Evolutionary conservation across 2,888 invertebrate genomes (phyloP), one percentile per base, ranked within the genome.

Genomic region (Oscheius onirici): DNA sequence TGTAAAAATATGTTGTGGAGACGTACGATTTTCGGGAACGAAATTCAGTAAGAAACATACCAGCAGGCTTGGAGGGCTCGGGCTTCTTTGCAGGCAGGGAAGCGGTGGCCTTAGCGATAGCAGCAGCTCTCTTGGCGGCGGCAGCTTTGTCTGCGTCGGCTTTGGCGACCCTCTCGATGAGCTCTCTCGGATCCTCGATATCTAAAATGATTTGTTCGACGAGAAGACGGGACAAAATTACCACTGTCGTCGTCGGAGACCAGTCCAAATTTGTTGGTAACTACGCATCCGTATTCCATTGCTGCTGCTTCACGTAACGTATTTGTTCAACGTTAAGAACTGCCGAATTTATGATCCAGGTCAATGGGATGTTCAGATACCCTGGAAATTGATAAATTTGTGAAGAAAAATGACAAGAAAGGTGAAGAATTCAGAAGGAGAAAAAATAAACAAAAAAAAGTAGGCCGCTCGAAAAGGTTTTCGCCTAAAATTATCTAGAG

Each of bases 241-340:
- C 73, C 54, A 83, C 83, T 83, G 66, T 82, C 83, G 71, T 84
- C 84, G 69, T 80, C 78, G 66, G 79, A 79, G 58, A 78, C 69
- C 67, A 78, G 76, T 69, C 74, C 78, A 77, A 83, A 84, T 74
- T 84, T 84, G 79, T 84, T 84, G 74, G 81, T 76, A 24, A 78
- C 75, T 61, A 75, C 73, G 66, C 75, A 72, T 54, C 84, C 84
- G 82, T 84, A 84, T 73, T 82, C 82, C 40, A 74, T 60, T 71
- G 69, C 74, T 63, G 43, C 69, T 72, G 34, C 34, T 34, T 3
- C 8, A 34, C 34, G 34, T 34, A 34, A 34, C 34, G 34, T 34
- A 34, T 34, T 3, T 34, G 8, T 34, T 34, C 5, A 34, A 34
- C 34, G 34, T 34, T 34, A 34, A 34, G 3, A 34, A 34, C 34